Base-by-base conservation (phyloP, 2,888 invertebrate genomes). In the Trachelus tabidus region DNA sequence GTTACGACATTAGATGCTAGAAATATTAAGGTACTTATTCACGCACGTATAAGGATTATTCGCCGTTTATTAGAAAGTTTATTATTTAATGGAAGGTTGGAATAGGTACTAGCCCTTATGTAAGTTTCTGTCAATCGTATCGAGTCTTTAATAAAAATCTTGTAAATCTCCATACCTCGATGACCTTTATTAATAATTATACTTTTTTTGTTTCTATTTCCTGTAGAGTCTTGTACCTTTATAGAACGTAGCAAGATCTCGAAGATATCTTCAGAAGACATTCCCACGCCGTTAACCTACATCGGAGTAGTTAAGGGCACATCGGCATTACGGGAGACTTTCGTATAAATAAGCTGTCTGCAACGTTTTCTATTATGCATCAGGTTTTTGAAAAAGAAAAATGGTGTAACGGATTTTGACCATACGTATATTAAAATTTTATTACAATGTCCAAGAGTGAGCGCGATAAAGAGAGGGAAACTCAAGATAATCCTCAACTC, bases 241-340 rank as follows among this genome's bases (percentile, higher is more conserved):
- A 6, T 9, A 23, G 56, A 56, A 56, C 9, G 23, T 23, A 23
- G 56, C 1, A 56, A 23, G 56, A 56, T 78, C 74, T 79, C 77
- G 79, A 83, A 76, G 81, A 83, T 75, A 79, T 79, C 80, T 83
- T 84, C 75, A 81, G 77, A 82, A 83, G 79, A 82, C 79, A 81
- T 82, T 81, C 79, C 75, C 82, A 76, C 83, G 78, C 83, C 78
- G 84, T 83, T 82, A 83, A 85, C 83, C 85, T 81, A 85, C 79
- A 85, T 85, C 33, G 79, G 73, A 69, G 73, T 77, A 76, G 69
- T 34, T 69, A 74, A 69, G 73, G 33, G 15, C 71, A 71, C 31
- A 31, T 31, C 31, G 12, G 71, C 31, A 71, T 12, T 71, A 71
- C 1, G 33, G 4, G 31, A 74, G 76, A 78, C 73, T 82, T 82